These are phyloP conservation scores for Periplaneta americana DNA, from an alignment of 1,140 invertebrate species.

Conservation along the genomic window DNA sequence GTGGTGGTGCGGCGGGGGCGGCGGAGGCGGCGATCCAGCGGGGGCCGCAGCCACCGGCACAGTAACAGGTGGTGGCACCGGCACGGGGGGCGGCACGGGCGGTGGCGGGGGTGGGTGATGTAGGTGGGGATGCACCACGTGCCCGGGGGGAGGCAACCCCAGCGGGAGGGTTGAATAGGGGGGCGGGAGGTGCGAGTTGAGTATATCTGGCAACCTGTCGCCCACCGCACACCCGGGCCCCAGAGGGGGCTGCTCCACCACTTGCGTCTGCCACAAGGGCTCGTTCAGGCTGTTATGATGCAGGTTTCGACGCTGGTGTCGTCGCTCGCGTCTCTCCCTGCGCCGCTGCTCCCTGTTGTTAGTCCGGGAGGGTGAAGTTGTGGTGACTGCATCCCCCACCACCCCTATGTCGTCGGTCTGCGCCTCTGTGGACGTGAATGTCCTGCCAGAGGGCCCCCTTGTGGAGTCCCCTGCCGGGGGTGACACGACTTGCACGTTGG, in stretches of 20 bases:
- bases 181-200: constrained; percentile 44
- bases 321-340: constrained; percentile 26
- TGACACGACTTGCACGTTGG: not conserved
- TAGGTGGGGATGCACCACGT: constrained; percentile 20
- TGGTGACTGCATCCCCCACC: not conserved
- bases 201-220: constrained; percentile 41
- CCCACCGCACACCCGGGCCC: constrained; percentile 8
- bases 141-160: constrained; percentile 15
- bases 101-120: not conserved
- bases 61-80: not conserved
- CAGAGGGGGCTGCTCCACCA: not conserved
- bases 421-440: constrained; percentile 34
- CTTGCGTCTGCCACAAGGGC: constrained; percentile 10
- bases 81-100: not conserved
- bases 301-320: constrained; percentile 20
- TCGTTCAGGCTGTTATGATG: constrained; percentile 11
- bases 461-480: not conserved
- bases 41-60: not conserved
- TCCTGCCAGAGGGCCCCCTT: constrained; percentile 19
- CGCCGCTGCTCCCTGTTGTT: constrained; percentile 27
- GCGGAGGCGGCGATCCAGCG: not conserved
- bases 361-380: not conserved
- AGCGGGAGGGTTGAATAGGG: constrained; percentile 39
- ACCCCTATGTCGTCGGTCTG: constrained; percentile 32
- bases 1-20: not conserved